These are phyloP conservation scores for Habropoda laboriosa DNA, from an alignment of 1,140 invertebrate genomes.

Conservation along the genomic window DNA sequence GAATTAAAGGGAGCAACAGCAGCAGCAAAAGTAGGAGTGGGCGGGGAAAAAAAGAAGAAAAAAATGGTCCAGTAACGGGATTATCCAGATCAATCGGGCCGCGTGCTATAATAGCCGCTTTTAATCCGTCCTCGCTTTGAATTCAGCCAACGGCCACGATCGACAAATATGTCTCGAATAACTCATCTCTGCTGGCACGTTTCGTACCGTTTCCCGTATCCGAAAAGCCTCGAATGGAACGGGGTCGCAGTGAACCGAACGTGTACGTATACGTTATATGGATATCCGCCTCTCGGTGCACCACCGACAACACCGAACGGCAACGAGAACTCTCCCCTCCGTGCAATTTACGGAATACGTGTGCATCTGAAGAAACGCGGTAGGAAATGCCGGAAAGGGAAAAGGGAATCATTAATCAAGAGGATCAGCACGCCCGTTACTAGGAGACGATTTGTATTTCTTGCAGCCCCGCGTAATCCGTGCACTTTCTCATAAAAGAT, in stretches of 20 bases:
- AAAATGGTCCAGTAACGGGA: background rate
- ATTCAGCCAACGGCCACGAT: background rate
- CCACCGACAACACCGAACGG: background rate
- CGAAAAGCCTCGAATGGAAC: background rate
- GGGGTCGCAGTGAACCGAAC: background rate
- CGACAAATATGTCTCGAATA: conserved; percentile 33
- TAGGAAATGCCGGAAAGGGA: background rate
- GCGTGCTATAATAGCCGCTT: conserved; percentile 25
- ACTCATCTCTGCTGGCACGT: background rate
- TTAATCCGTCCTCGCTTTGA: conserved; percentile 12
- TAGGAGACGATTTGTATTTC: conserved; percentile 62
- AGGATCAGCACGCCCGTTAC: conserved; percentile 41
- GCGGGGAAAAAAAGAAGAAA: background rate
- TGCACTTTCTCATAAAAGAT: conserved; percentile 61
- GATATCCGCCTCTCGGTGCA: background rate
- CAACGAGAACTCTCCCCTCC: no score
- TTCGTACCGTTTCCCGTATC: background rate
- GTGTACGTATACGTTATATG: background rate
- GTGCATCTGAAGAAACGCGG: background rate
- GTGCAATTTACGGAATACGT: background rate
- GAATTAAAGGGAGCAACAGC: conserved; percentile 13
- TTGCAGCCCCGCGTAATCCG: conserved; percentile 53
- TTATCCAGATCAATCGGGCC: conserved; percentile 19
- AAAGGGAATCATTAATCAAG: conserved; percentile 60
- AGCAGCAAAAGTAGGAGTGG: background rate